These are phyloP conservation scores for Rattus norvegicus DNA, from an alignment of 2,113 vertebrate species.

Conservation along the genomic window GRCr8 NC_086031.1:80123501-80124000, in stretches of 20 bases:
- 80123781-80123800: background rate
- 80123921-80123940: too few species aligned
- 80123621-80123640: background rate
- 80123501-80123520: background rate
- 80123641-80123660: background rate
- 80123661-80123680: too few species aligned
- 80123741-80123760: background rate
- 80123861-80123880: too few species aligned
- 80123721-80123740: background rate
- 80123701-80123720: background rate
- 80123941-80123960: too few species aligned
- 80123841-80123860: too few species aligned
- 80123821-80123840: too few species aligned
- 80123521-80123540: background rate
- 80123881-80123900: too few species aligned
- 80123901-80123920: too few species aligned
- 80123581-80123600: background rate
- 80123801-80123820: background rate
- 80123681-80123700: background rate
- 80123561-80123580: background rate
- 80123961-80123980: too few species aligned
- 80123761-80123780: background rate
- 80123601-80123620: background rate
- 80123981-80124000: too few species aligned
- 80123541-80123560: background rate